These are phyloP conservation scores for Hyperoplus immaculatus DNA, from an alignment of 2,797 vertebrate species.

Conservation along the genomic window DNA sequence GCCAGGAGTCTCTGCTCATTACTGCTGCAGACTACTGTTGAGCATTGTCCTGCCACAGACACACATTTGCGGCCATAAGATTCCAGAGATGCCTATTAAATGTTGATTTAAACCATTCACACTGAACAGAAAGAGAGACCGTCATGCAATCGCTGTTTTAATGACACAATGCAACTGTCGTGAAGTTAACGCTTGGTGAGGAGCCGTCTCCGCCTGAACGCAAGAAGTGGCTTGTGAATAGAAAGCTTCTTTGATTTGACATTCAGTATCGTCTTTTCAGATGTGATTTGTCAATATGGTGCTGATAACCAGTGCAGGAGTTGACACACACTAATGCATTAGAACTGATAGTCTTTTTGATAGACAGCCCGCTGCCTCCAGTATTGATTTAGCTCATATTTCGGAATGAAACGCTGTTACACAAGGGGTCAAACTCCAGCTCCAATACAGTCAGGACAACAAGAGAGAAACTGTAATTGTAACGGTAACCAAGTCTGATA, in stretches of 20 bases:
- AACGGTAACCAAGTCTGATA: conserved; percentile 37
- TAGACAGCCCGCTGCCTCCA: conserved; percentile 64
- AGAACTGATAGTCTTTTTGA: conserved; percentile 74
- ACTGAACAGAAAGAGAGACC: conserved; percentile 41
- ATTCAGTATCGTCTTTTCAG: conserved; percentile 69
- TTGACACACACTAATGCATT: conserved; percentile 70
- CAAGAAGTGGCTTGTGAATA: conserved; percentile 22
- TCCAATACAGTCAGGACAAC: conserved; percentile 54
- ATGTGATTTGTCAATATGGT: conserved; percentile 75
- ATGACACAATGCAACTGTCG: conserved; percentile 17
- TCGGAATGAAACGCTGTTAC: conserved; percentile 37
- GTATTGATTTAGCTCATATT: conserved; percentile 73
- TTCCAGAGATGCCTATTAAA: conserved; percentile 71
- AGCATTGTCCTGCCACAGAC: conserved; percentile 67
- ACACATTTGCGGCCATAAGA: conserved; percentile 51
- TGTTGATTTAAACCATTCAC: conserved; percentile 61
- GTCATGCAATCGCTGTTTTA: conserved; percentile 31
- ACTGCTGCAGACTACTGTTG: conserved; percentile 57
- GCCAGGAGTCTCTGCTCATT: conserved; percentile 82
- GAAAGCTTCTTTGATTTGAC: conserved; percentile 64
- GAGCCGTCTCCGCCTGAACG: not conserved
- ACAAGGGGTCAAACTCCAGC: conserved; percentile 37
- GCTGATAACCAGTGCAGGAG: conserved; percentile 73
- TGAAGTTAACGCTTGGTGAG: not conserved
- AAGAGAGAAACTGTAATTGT: conserved; percentile 33